phyloP scores from a whole-genome alignment of 2,888 invertebrate species.

The Acheta domesticus region DNA sequence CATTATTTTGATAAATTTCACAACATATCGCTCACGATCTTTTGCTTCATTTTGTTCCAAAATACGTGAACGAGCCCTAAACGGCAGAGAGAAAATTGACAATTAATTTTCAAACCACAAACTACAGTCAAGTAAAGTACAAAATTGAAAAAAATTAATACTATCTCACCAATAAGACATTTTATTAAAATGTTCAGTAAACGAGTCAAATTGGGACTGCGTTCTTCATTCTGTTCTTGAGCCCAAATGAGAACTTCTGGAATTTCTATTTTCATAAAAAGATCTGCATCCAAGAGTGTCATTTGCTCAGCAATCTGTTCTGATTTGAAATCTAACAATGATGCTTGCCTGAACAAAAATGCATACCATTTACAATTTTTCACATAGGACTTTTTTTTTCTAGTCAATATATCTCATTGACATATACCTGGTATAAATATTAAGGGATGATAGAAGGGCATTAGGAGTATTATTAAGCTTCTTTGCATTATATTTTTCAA shows the following conservation, averaged over 20 bases:
- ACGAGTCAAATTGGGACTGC: conserved; percentile 91
- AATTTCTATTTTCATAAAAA: conserved; percentile 94
- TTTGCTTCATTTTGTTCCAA: conserved; percentile 88
- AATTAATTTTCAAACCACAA: background rate
- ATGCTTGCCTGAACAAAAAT: conserved; percentile 49
- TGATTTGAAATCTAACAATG: conserved; percentile 88
- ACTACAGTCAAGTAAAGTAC: too few species aligned
- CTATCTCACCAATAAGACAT: conserved; percentile 89
- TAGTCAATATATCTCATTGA: background rate
- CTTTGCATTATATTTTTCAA: conserved; percentile 75
- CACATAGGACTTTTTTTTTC: background rate
- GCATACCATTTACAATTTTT: background rate
- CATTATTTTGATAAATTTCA: conserved; percentile 97
- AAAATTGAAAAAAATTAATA: conserved; percentile 25
- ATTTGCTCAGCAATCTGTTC: conserved; percentile 96
- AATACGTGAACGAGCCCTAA: conserved; percentile 84
- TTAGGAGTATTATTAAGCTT: conserved; percentile 51
- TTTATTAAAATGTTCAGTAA: conserved; percentile 99
- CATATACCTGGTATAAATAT: conserved; percentile 53
- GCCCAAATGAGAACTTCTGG: conserved; percentile 97
- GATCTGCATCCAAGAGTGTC: conserved; percentile 91
- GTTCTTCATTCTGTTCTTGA: conserved; percentile 94
- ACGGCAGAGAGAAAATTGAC: conserved; percentile 33
- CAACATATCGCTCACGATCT: conserved; percentile 90
- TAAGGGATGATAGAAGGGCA: conserved; percentile 52